A percentile compares a stretch with the other conserved stretches of the same genome.
These are phyloP conservation scores for Phragmatobia fuliginosa DNA, from an alignment of 2,888 invertebrate species.

Conservation along the genomic window DNA sequence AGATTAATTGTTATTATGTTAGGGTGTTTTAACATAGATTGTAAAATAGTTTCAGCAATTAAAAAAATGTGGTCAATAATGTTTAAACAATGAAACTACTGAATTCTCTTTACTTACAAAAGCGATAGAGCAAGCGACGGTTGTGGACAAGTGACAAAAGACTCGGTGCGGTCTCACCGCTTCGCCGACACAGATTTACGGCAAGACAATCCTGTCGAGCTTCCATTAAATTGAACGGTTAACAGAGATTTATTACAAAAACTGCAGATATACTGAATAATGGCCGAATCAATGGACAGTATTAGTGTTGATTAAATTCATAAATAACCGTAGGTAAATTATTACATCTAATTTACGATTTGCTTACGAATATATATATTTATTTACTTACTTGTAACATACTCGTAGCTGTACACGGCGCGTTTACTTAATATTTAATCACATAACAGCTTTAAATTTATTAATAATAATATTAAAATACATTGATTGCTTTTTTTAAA, in stretches of 20 bases:
- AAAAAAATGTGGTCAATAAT: neutral
- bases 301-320: neutral
- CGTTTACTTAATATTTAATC: no score
- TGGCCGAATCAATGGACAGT: constrained; percentile 3
- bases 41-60: neutral
- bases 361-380: neutral
- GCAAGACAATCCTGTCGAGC: constrained; percentile 52
- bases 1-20: neutral
- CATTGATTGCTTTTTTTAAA: neutral
- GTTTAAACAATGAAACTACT: constrained; percentile 19
- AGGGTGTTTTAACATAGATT: neutral
- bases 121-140: constrained; percentile 40
- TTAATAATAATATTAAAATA: neutral
- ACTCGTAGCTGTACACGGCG: no score
- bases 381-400: neutral
- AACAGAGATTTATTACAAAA: constrained; percentile 51
- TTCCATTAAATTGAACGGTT: constrained; percentile 55
- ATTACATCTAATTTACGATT: neutral
- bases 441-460: no score
- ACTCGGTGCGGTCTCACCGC: constrained; percentile 52
- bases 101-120: constrained; percentile 15
- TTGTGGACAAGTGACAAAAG: constrained; percentile 67
- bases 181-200: constrained; percentile 60
- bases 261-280: constrained; percentile 40
- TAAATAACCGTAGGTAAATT: neutral